These are phyloP conservation scores for Trichogramma evanescens DNA, from an alignment of 2,888 invertebrate species.

Conservation along the genomic window DNA sequence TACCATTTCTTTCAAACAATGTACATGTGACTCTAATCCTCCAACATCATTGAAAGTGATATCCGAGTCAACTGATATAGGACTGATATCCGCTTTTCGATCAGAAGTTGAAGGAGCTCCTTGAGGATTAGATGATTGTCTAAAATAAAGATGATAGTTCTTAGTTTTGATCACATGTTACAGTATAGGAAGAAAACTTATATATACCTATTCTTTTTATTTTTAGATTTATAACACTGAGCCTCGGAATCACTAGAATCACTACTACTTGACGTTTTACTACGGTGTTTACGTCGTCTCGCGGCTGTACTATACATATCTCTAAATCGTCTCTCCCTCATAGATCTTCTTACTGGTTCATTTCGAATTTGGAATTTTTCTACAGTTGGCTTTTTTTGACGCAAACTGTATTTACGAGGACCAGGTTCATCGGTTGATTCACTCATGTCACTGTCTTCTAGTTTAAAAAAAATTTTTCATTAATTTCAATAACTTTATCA, in stretches of 20 bases:
- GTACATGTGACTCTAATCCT: conserved; percentile 75
- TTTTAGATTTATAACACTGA: conserved; percentile 44
- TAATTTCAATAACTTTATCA: background rate
- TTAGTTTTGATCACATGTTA: background rate
- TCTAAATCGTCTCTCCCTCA: conserved; percentile 36
- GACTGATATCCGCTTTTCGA: conserved; percentile 55
- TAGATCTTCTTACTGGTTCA: conserved; percentile 43
- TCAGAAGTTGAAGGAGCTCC: conserved; percentile 34
- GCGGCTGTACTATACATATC: conserved; percentile 44
- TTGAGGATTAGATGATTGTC: conserved; percentile 43
- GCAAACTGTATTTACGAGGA: conserved; percentile 46
- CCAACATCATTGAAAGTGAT: conserved; percentile 69
- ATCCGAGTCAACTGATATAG: conserved; percentile 56
- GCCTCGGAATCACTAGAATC: conserved; percentile 45
- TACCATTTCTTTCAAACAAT: conserved; percentile 84
- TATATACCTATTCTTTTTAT: conserved; percentile 40
- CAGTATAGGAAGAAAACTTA: background rate
- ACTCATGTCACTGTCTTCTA: conserved; percentile 40
- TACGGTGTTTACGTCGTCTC: conserved; percentile 42
- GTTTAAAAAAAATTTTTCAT: background rate
- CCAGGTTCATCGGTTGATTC: conserved; percentile 44
- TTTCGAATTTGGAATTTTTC: conserved; percentile 50
- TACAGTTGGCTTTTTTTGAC: conserved; percentile 48
- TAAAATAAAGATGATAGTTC: conserved; percentile 13
- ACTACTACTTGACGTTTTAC: conserved; percentile 42